Evolutionary conservation across 1,140 invertebrate species (phyloP).

Genomic region (Arion vulgaris): DNA sequence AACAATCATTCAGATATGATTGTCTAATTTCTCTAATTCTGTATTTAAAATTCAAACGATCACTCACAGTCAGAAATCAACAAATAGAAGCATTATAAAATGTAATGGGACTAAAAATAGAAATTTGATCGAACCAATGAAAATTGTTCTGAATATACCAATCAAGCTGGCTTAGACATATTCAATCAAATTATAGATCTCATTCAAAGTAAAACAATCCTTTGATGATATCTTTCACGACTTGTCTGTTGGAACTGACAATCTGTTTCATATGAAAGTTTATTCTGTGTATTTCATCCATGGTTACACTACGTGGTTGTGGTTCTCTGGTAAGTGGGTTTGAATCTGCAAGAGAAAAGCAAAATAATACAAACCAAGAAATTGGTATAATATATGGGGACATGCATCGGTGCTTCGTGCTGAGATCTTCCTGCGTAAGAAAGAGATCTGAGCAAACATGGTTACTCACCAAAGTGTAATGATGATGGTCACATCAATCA

Average conservation of each 20-base stretch:
- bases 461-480: too few species aligned
- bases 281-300: not conserved
- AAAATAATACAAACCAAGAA: not conserved
- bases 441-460: not conserved
- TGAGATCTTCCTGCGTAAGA: not conserved
- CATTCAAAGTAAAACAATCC: slow-evolving; percentile 4
- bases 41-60: too few species aligned
- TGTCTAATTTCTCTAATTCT: not conserved
- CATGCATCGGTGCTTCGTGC: not conserved
- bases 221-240: slow-evolving; percentile 5
- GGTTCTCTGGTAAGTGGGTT: slow-evolving; percentile 4
- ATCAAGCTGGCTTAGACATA: not conserved
- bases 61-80: too few species aligned
- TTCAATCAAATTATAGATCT: not conserved
- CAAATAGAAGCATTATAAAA: too few species aligned
- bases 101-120: too few species aligned
- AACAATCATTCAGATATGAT: not conserved
- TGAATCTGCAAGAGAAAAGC: not conserved
- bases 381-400: not conserved
- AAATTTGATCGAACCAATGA: too few species aligned
- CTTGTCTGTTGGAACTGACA: not conserved
- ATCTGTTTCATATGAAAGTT: not conserved
- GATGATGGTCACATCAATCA: too few species aligned
- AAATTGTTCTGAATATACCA: too few species aligned
- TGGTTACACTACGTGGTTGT: not conserved